A percentile compares a stretch with the other conserved stretches of the same genome.
Conservation (phyloP, 1,140 invertebrate genomes). For the Lasioglossum baleicum region DNA sequence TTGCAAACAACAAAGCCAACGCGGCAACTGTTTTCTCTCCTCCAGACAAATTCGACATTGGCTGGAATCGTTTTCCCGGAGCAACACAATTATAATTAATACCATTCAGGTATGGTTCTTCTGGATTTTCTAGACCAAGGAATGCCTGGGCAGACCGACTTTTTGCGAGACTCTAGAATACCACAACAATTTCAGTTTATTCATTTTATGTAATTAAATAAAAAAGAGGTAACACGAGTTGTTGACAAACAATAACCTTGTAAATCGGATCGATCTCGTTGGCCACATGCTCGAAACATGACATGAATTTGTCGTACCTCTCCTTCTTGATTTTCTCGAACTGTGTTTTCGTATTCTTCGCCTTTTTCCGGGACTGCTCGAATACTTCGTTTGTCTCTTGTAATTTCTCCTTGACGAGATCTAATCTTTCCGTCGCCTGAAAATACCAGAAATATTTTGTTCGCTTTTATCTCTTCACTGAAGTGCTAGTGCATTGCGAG, state of each 20-base stretch:
- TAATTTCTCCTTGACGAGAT: conserved; percentile 96
- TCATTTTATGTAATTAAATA: background rate
- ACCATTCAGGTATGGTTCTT: conserved; percentile 98
- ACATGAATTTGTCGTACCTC: conserved; percentile 94
- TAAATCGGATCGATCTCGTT: conserved; percentile 99
- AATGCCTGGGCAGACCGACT: conserved; percentile 99
- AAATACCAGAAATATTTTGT: conserved; percentile 12
- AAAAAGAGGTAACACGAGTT: background rate
- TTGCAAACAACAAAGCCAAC: conserved; percentile 96
- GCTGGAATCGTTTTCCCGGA: conserved; percentile 98
- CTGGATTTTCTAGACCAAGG: conserved; percentile 97
- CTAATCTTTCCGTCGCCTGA: conserved; percentile 94
- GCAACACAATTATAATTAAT: conserved; percentile 99
- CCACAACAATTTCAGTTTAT: conserved; percentile 32
- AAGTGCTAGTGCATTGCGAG: background rate
- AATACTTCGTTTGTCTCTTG: conserved; percentile 98
- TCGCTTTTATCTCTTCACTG: background rate
- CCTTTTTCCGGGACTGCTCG: conserved; percentile 94
- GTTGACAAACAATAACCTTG: conserved; percentile 83
- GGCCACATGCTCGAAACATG: conserved; percentile 98
- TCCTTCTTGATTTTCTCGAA: conserved; percentile 98
- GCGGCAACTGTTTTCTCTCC: conserved; percentile 99
- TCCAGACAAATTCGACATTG: conserved; percentile 99
- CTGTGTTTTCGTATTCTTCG: conserved; percentile 95
- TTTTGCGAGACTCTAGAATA: conserved; percentile 89